phyloP scores from a whole-genome alignment of 2,113 vertebrate genomes.

The Toxotes chatareus region DNA sequence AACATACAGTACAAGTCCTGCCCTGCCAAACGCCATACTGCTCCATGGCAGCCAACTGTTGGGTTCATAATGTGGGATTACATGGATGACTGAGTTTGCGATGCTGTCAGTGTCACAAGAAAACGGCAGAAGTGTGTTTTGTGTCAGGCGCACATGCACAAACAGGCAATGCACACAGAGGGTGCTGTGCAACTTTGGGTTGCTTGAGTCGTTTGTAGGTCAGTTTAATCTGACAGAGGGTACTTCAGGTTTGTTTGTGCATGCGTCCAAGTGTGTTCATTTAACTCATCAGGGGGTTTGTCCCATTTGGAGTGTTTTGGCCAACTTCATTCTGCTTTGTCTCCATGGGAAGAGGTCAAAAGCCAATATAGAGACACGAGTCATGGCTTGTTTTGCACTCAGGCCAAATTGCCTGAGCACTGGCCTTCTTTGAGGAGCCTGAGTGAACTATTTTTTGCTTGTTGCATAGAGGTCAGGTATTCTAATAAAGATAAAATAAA shows the following conservation, averaged over 20 bases:
- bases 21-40: constrained; percentile 23
- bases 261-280: constrained; percentile 40
- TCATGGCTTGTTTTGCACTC: constrained; percentile 58
- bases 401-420: constrained; percentile 38
- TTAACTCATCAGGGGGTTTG: constrained; percentile 60
- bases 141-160: not conserved
- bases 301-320: constrained; percentile 68
- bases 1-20: constrained; percentile 25
- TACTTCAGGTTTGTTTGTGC: constrained; percentile 49
- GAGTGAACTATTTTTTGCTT: constrained; percentile 2
- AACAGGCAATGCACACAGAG: not conserved
- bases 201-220: constrained; percentile 25
- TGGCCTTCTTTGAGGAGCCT: constrained; percentile 15
- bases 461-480: not conserved
- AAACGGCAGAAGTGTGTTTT: constrained; percentile 6
- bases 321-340: constrained; percentile 57
- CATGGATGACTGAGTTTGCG: constrained; percentile 22
- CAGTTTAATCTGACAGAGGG: constrained; percentile 32
- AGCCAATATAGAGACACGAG: constrained; percentile 60
- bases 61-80: constrained; percentile 31
- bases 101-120: constrained; percentile 29
- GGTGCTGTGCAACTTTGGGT: constrained; percentile 12
- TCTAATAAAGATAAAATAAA: not conserved
- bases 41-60: constrained; percentile 26
- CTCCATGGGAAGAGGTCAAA: constrained; percentile 65